These are phyloP conservation scores for Chelonoidis abingdonii DNA, from an alignment of 2,113 vertebrate genomes.

Conservation along the genomic window DNA sequence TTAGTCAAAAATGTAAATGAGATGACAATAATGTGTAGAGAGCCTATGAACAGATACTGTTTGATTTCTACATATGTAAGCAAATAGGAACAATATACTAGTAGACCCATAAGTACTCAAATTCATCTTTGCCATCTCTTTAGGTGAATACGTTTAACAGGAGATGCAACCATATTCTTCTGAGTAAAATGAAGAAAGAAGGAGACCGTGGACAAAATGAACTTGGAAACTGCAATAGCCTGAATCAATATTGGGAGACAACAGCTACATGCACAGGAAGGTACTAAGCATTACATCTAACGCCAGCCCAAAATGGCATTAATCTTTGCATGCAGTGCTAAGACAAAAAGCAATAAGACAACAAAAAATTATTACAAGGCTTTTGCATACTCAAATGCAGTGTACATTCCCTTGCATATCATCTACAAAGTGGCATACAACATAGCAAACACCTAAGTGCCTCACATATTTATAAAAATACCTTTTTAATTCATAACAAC, in stretches of 20 bases:
- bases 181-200: background rate
- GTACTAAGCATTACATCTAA: background rate
- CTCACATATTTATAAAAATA: background rate
- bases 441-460: background rate
- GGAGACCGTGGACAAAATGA: background rate
- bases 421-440: background rate
- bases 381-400: background rate
- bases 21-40: background rate
- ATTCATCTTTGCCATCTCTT: background rate
- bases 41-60: background rate
- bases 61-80: background rate
- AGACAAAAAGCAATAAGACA: background rate
- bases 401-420: rapidly evolving
- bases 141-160: background rate
- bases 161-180: background rate
- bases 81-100: background rate
- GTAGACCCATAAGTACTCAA: background rate
- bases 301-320: background rate
- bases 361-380: background rate
- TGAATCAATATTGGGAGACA: background rate
- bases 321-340: rapidly evolving
- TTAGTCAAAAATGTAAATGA: background rate
- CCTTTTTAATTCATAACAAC: background rate
- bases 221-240: background rate
- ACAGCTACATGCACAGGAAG: rapidly evolving